Conservation (phyloP, 1,140 invertebrate genomes). For the Stegodyphus dumicola region DNA sequence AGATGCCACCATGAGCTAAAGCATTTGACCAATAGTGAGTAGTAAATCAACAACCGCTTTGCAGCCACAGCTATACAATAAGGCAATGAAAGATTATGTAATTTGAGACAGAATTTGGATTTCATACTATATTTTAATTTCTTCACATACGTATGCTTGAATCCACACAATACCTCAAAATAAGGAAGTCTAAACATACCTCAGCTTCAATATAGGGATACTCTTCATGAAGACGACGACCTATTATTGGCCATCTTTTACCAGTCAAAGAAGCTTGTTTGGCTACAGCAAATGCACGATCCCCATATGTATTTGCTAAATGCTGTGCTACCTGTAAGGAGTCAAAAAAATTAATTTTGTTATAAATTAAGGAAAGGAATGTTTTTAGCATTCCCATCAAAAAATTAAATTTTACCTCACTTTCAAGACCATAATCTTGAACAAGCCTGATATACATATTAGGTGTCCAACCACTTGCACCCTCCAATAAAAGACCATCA, state of each 20-base stretch:
- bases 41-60: no score
- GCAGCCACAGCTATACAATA: no score
- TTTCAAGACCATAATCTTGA: slow-evolving; percentile 79
- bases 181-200: slow-evolving; percentile 70
- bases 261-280: slow-evolving; percentile 96
- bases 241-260: slow-evolving; percentile 95
- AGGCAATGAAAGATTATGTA: no score
- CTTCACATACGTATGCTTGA: no score
- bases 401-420: slow-evolving; percentile 72
- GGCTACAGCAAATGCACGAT: slow-evolving; percentile 96
- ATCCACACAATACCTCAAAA: no score
- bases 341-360: background rate
- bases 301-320: slow-evolving; percentile 95
- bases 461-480: slow-evolving; percentile 95
- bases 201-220: slow-evolving; percentile 99
- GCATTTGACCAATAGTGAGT: no score
- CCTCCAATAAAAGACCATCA: slow-evolving; percentile 90
- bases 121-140: no score
- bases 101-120: no score
- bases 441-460: slow-evolving; percentile 98
- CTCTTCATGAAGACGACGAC: slow-evolving; percentile 94
- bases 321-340: slow-evolving; percentile 90
- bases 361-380: no score
- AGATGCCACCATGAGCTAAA: no score
- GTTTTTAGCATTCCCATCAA: no score